Base-by-base conservation (phyloP, 2,113 vertebrate genomes). In the Hiodon alosoides region DNA sequence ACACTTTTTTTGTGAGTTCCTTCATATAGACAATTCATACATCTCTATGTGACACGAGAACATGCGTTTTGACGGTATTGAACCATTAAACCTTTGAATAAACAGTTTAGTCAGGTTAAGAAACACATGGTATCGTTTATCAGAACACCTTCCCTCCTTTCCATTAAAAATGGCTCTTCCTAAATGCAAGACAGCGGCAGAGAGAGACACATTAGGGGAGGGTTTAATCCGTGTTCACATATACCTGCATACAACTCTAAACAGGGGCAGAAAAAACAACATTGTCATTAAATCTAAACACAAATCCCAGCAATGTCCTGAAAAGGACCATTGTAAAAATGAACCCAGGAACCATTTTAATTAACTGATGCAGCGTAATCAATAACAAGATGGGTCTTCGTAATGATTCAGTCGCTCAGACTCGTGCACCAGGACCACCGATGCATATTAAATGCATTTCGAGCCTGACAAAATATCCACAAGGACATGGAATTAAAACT, bases 341-440 rank as follows among this genome's bases (percentile, higher is more conserved):
- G 17, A 65, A 55, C 54, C 16, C 16, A 14, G 72, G 16, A 14
- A 16, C 54, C 51, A 11, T 50, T 9, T 14, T 57, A 67, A 59
- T 65, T 68, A 47, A 50, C 73, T 51, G 54, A 59, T 55, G 65
- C 17, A 16, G 65, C 65, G n/a, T 57, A n/a, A 68, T 67, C 73
- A 13, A 74, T 74, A 68, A 11, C 4, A 8, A 48, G 55, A 59
- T 9, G 14, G 65, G 13, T 31, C n/a, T 9, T 57, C 2, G 46
- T 51, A 74, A 67, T 9, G 65, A 74, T 74, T 54, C 3, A 54
- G 14, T 46, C 9, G 52, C 17, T 31, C 51, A 2, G 62, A n/a
- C 13, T 53, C 9, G 53, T 53, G 53, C 13, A n/a, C 17, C 31
- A 9, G 53, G 8, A n/a, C 14, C 14, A 14, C 7, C 52, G 0